These are phyloP conservation scores for Poliocrania exsul DNA, from an alignment of 2,797 vertebrate genomes.

Conservation along the genomic window DNA sequence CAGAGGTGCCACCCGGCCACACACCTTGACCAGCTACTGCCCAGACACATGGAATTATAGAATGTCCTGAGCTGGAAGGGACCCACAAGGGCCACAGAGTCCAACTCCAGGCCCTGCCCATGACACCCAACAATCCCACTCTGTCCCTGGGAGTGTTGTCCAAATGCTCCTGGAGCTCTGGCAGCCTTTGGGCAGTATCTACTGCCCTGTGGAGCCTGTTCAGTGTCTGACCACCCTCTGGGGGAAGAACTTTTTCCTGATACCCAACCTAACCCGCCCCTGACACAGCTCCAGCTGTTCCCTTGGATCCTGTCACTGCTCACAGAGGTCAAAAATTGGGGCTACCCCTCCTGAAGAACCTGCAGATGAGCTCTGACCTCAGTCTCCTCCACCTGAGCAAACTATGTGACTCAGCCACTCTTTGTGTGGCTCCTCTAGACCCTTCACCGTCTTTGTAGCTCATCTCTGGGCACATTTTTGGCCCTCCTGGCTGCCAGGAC, in stretches of 20 bases:
- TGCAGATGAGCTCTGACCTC: not conserved
- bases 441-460: not conserved
- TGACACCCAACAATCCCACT: not conserved
- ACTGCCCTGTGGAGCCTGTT: not conserved
- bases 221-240: not conserved
- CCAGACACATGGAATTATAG: rapidly evolving
- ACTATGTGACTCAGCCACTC: rapidly evolving
- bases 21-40: rapidly evolving
- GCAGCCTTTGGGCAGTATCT: not conserved
- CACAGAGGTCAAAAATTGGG: rapidly evolving
- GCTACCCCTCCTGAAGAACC: not conserved
- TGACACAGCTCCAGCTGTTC: not conserved
- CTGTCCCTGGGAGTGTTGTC: rapidly evolving
- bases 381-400: not conserved
- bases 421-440: not conserved
- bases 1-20: rapidly evolving
- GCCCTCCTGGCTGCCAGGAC: not conserved
- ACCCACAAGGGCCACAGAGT: rapidly evolving
- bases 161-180: not conserved
- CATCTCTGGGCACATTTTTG: not conserved
- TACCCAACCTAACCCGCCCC: rapidly evolving
- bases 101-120: not conserved
- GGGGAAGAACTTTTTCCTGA: not conserved
- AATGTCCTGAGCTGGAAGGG: not conserved
- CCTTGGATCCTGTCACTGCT: not conserved